Base-by-base conservation (phyloP, 2,888 invertebrate genomes). In the Hydraecia micacea region DNA sequence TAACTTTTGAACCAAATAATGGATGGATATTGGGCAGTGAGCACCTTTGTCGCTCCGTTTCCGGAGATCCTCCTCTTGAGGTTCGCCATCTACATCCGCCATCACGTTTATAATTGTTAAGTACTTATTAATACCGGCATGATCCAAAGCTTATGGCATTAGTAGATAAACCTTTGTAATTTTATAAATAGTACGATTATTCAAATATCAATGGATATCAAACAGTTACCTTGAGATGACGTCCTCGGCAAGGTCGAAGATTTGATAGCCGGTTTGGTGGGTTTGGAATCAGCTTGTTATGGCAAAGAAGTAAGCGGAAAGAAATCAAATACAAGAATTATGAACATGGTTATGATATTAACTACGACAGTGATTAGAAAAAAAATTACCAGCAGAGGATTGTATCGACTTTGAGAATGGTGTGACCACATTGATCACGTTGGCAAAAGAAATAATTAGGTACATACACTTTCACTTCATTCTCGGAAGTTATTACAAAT, bases 261-360 rank as follows among this genome's bases (percentile, higher is more conserved):
- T 97, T 99, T 99, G 97, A 99, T 99, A 96, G 99, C 99, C 97
- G 99, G 99, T 97, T 99, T 99, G 95, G 99, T 98, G 95, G 99
- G 99, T 97, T 99, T 99, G 97, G 98, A 98, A 97, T 99, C 99
- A 97, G 98, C 98, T 98, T 97, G 95, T 96, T 95, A 95, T 96
- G 95, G 96, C 96, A 96, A 96, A 96, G 96, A 96, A 96, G 96
- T 94, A 97, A 96, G 97, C 96, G 96, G 96, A 96, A 96, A 96
- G 96, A 96, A 96, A 96, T 95, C 93, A 96, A 95, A 96, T 95
- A 95, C 93, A 95, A 96, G 94, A 95, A 95, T 96, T 93, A 93
- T 94, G 94, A 92, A 90, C 89, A 93, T 94, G 93, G 92, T 94
- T 94, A 94, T 94, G 95, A 94, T 90, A 91, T 92, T 93, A 95